Percentiles rank a stretch among this genome's conserved stretches.
Evolutionary conservation across 2,888 invertebrate genomes (phyloP).

Genomic region (Acleris holmiana): DNA sequence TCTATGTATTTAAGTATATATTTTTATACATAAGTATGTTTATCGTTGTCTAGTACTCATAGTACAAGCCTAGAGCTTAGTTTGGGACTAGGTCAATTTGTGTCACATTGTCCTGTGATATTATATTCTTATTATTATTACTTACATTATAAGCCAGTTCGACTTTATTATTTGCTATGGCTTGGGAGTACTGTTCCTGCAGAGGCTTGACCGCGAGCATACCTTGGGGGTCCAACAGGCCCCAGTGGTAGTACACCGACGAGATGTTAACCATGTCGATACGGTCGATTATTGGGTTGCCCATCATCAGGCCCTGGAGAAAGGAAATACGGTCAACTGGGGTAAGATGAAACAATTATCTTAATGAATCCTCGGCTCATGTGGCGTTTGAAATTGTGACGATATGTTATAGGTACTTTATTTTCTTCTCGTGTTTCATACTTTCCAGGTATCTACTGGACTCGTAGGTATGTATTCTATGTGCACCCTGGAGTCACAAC

Average conservation of each 20-base stretch:
- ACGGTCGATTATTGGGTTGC: conserved; percentile 80
- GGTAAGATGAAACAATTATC: not conserved
- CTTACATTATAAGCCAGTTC: conserved; percentile 72
- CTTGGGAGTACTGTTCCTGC: conserved; percentile 70
- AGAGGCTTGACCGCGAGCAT: conserved; percentile 57
- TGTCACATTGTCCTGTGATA: no score
- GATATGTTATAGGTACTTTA: no score
- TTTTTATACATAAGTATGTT: no score
- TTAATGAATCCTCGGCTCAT: not conserved
- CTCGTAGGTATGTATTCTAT: no score
- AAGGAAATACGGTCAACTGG: not conserved
- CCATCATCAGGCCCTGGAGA: conserved; percentile 78
- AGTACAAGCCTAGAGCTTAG: no score
- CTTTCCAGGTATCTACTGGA: no score
- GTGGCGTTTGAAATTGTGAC: not conserved
- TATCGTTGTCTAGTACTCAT: no score
- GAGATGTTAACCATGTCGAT: conserved; percentile 73
- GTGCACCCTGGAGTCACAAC: no score
- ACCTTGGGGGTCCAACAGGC: conserved; percentile 78
- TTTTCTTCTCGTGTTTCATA: no score
- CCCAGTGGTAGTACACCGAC: conserved; percentile 76
- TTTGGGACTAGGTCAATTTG: no score
- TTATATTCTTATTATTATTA: no score
- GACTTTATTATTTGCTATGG: conserved; percentile 58
- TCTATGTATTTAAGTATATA: no score